Evolutionary conservation across 2,113 vertebrate genomes (phyloP).

Genomic region (Tyto alba): DNA sequence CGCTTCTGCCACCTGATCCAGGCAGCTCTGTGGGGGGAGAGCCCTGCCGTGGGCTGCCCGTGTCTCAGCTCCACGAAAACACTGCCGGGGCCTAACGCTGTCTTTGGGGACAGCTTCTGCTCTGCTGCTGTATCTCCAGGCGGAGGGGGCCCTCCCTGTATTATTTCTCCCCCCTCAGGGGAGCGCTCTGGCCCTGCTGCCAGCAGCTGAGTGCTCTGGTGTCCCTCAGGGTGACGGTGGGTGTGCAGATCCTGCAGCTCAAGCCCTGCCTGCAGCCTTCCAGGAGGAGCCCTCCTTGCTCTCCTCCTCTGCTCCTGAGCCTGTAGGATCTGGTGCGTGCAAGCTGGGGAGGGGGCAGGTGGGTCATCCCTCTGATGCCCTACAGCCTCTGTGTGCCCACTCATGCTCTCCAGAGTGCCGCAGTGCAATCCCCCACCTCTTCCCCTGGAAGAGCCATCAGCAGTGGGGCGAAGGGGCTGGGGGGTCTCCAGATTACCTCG

Average conservation of each 20-base stretch:
- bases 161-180: not conserved
- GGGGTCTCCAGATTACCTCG: not conserved
- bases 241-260: not conserved
- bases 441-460: accelerated
- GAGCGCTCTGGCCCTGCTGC: accelerated
- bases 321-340: not conserved
- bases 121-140: not conserved
- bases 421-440: accelerated
- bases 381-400: accelerated
- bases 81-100: accelerated
- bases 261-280: not conserved
- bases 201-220: not conserved
- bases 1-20: not conserved
- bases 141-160: not conserved
- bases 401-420: accelerated
- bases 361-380: not conserved
- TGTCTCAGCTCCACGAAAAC: not conserved
- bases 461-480: not conserved
- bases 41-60: not conserved
- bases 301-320: not conserved
- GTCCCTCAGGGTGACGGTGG: not conserved
- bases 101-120: not conserved
- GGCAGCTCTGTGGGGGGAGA: not conserved
- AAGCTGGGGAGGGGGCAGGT: accelerated
- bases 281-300: not conserved